A percentile compares a stretch with the other conserved stretches of the same genome.
These are phyloP conservation scores for Oenanthe melanoleuca DNA, from an alignment of 2,113 vertebrate genomes.

Conservation along the genomic window DNA sequence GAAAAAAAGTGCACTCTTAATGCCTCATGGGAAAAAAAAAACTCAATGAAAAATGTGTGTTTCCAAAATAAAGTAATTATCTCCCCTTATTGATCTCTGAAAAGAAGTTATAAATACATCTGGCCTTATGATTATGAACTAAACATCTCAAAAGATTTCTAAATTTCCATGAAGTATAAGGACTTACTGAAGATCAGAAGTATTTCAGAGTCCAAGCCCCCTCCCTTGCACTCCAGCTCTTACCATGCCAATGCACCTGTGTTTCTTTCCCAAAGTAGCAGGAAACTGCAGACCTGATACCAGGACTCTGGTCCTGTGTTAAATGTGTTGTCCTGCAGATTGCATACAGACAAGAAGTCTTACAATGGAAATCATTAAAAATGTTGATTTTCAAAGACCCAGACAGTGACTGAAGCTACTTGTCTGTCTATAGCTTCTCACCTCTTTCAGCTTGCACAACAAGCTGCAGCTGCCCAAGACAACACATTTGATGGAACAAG, in stretches of 20 bases:
- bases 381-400: background rate
- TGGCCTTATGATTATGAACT: background rate
- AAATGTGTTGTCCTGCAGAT: background rate
- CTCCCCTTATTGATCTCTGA: background rate
- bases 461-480: background rate
- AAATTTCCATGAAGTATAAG: background rate
- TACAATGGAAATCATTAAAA: background rate
- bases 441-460: background rate
- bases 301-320: background rate
- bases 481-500: background rate
- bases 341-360: background rate
- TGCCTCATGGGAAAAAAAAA: background rate
- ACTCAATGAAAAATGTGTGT: background rate
- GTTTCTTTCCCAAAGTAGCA: background rate
- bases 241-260: background rate
- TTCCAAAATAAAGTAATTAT: background rate
- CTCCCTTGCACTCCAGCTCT: rapidly evolving
- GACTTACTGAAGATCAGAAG: background rate
- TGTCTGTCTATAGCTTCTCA: background rate
- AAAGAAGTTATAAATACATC: background rate
- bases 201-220: background rate
- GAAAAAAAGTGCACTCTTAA: background rate
- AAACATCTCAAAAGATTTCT: background rate
- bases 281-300: background rate
- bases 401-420: background rate